Evolutionary conservation across 2,113 vertebrate species (phyloP).

Genomic region (Xiphias gladius): DNA sequence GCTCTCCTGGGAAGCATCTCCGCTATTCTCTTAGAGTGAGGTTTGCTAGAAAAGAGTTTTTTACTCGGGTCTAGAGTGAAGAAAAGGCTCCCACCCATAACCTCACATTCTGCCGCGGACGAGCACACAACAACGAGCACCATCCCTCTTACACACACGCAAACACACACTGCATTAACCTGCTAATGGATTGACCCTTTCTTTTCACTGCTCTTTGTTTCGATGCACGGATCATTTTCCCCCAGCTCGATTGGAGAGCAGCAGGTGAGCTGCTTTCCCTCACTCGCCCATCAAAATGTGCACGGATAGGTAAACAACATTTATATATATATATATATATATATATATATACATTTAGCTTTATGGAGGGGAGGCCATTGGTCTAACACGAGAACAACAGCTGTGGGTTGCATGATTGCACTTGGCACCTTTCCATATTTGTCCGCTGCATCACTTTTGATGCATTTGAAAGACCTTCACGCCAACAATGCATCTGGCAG

Average conservation of each 20-base stretch:
- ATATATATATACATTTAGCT: conserved; percentile 55
- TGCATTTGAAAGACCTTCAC: not conserved
- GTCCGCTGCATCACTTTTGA: not conserved
- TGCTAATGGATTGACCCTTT: conserved; percentile 70
- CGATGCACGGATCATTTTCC: conserved; percentile 67
- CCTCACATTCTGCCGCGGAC: conserved; percentile 46
- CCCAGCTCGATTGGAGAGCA: conserved; percentile 56
- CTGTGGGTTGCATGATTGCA: conserved; percentile 49
- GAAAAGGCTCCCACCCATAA: conserved; percentile 74
- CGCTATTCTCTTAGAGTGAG: conserved; percentile 60
- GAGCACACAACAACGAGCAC: conserved; percentile 55
- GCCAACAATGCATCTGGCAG: not conserved
- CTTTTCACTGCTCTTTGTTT: conserved; percentile 68
- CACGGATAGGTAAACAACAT: conserved; percentile 31
- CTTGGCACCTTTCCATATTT: not conserved
- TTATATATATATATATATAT: too few species aligned
- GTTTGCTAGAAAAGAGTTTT: conserved; percentile 68
- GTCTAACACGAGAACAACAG: conserved; percentile 36
- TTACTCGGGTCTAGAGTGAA: conserved; percentile 43
- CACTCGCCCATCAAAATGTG: conserved; percentile 53
- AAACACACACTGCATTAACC: conserved; percentile 70
- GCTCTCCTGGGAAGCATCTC: conserved; percentile 71
- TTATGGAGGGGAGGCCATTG: conserved; percentile 15
- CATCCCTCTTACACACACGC: conserved; percentile 26
- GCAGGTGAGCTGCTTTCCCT: conserved; percentile 70